These are phyloP conservation scores for Cremastinae sp. DNA, from an alignment of 2,888 invertebrate species.

Conservation along the genomic window DNA sequence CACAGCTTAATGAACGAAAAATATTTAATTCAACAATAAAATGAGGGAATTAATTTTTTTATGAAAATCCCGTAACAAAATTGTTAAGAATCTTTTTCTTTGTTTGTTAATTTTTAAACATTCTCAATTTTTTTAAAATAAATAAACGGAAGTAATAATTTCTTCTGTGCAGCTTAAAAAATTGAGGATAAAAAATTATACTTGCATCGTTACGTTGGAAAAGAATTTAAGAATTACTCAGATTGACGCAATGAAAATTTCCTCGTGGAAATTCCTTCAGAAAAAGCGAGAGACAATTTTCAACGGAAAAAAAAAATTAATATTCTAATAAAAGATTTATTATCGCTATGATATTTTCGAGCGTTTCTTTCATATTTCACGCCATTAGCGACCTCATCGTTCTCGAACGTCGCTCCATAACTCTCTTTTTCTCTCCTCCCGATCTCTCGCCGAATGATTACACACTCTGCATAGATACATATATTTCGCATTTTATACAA, in stretches of 20 bases:
- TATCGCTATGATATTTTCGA: constrained; percentile 26
- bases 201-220: no score
- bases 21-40: no score
- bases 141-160: no score
- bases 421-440: constrained; percentile 23
- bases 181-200: no score
- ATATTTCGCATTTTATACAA: not conserved
- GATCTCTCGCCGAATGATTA: not conserved
- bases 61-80: no score
- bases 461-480: constrained; percentile 1
- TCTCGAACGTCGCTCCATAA: constrained; percentile 31
- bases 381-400: constrained; percentile 35
- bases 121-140: no score
- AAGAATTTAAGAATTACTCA: no score
- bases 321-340: constrained; percentile 34
- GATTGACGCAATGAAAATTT: no score
- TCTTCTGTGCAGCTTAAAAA: no score
- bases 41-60: no score
- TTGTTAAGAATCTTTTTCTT: no score
- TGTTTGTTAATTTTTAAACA: no score
- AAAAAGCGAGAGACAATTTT: constrained; percentile 20
- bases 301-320: constrained; percentile 9
- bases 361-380: constrained; percentile 3
- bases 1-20: not conserved
- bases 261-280: not conserved